Percentiles rank a stretch among this genome's conserved stretches.
Conservation (phyloP, 2,113 vertebrate genomes). For the Rhodinocichla rosea region DNA sequence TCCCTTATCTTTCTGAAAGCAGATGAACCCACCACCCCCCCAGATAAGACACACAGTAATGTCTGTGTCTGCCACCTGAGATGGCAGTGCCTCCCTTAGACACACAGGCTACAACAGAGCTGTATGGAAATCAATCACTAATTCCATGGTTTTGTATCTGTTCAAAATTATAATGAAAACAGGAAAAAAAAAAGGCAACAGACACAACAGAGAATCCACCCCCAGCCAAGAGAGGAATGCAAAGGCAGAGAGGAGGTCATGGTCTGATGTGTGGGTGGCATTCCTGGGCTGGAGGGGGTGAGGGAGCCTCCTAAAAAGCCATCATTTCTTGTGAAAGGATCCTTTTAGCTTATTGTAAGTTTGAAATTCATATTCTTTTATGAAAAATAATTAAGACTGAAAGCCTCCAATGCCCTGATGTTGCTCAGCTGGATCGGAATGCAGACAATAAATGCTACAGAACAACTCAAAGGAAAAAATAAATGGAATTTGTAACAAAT, state of each 20-base stretch:
- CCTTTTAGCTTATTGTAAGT: background rate
- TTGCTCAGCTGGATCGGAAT: background rate
- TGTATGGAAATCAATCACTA: background rate
- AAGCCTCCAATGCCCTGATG: background rate
- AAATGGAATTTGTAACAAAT: background rate
- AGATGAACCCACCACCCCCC: background rate
- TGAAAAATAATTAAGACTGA: background rate
- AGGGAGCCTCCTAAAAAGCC: background rate
- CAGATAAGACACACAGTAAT: background rate
- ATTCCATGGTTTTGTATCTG: background rate
- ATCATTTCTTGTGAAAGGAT: background rate
- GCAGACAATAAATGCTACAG: background rate
- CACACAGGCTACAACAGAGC: background rate
- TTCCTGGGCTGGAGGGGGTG: background rate
- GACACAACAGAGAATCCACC: background rate
- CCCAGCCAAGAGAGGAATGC: conserved; percentile 25
- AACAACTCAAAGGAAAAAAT: background rate
- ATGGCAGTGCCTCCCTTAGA: background rate
- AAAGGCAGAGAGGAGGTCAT: conserved; percentile 23
- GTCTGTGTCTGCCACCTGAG: background rate
- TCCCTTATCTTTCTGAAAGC: background rate
- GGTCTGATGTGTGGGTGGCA: background rate
- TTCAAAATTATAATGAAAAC: background rate
- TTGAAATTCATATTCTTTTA: background rate
- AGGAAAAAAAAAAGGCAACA: background rate